Percentiles rank a stretch among this genome's conserved stretches.
These are phyloP conservation scores for Tenthredo distinguenda DNA, from an alignment of 2,888 invertebrate genomes.

Conservation along the genomic window DNA sequence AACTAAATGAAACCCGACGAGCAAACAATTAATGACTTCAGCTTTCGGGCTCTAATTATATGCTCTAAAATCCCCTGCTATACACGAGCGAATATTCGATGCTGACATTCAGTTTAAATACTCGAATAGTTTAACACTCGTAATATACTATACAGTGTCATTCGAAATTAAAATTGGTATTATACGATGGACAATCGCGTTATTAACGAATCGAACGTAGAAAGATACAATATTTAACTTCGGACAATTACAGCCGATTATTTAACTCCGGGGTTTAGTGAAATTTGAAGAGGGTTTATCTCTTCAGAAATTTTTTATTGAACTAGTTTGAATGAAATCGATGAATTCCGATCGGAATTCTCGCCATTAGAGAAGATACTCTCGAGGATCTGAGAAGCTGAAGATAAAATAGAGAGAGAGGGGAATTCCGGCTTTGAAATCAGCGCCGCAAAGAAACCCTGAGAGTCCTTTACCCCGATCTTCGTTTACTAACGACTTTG, in stretches of 20 bases:
- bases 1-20: conserved; percentile 31
- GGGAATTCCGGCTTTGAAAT: conserved; percentile 34
- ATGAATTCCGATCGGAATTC: conserved; percentile 14
- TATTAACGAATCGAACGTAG: background rate
- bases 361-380: background rate
- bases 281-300: background rate
- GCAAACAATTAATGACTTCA: conserved; percentile 27
- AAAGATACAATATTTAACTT: background rate
- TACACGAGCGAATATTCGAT: background rate
- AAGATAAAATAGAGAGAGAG: background rate
- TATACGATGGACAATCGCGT: background rate
- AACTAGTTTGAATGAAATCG: background rate
- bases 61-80: background rate
- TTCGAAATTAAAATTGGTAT: background rate
- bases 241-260: background rate
- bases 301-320: background rate
- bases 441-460: conserved; percentile 35
- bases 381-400: background rate
- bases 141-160: background rate
- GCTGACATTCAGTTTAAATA: background rate
- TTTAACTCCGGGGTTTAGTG: background rate
- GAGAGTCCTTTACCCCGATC: conserved; percentile 31
- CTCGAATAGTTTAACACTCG: background rate
- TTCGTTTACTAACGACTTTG: conserved; percentile 46
- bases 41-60: background rate